Evolutionary conservation across 2,888 invertebrate species (phyloP), one percentile per base, ranked within the genome.

Genomic region (Melanotus villosus): DNA sequence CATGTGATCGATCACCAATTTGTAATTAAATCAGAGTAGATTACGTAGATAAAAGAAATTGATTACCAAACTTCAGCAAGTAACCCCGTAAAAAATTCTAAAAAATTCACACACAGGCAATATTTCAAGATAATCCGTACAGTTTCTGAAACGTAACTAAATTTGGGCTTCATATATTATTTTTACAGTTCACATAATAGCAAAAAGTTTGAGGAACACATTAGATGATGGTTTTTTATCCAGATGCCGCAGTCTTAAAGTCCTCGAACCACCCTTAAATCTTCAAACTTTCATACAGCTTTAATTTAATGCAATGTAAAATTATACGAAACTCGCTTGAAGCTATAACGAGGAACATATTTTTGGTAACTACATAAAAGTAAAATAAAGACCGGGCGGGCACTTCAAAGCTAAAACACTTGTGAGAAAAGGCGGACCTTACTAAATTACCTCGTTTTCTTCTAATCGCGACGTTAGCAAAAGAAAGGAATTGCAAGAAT

Each of bases 161-260:
- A n/a, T n/a, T n/a, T n/a, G n/a, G n/a, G n/a, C n/a, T n/a, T n/a
- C n/a, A 58, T 58, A 58, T 26, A 43, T 58, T 41, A 41, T 41
- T 58, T 58, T 58, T 58, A 26, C 23, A 58, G 41, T 16, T 41
- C 7, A 14, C 16, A 6, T 41, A 14, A 41, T 41, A 16, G 18
- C 41, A 14, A 1, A n/a, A 43, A 60, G 59, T 32, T 60, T 47
- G 32, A 4, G 18, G 19, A 62, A 52, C 36, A 26, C 47, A 60
- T 47, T 52, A 62, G 32, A 62, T 18, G 38, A 52, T 47, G 47
- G 19, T n/a, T n/a, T 62, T 36, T 50, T 12, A 36, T 14, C 47
- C 59, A 62, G 34, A 26, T 62, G 62, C 38, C 50, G 9, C 62
- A 62, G 18, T 14, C 21, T n/a, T 32, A 18, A 50, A 62, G 34